Evolutionary conservation across 2,797 vertebrate genomes (phyloP).

Genomic region (Peromyscus attwateri): DNA sequence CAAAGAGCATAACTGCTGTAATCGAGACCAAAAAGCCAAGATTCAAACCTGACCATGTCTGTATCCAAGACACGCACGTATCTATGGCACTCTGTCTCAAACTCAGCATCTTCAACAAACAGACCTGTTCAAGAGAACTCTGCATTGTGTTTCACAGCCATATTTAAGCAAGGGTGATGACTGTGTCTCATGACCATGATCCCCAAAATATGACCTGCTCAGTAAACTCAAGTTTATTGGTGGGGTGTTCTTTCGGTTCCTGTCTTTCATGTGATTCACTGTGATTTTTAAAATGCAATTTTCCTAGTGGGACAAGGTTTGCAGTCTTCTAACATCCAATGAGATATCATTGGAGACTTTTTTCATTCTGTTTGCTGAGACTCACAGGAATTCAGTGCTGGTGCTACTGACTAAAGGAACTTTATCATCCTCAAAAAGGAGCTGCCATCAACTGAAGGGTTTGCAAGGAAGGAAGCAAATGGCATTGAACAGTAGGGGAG

Average conservation of each 20-base stretch:
- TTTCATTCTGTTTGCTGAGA: neutral
- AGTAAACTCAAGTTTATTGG: neutral
- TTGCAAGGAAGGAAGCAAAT: conserved; percentile 35
- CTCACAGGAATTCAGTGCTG: neutral
- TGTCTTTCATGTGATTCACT: neutral
- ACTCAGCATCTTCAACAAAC: neutral
- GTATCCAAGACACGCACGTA: neutral
- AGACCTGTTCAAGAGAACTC: neutral
- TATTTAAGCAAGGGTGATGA: neutral
- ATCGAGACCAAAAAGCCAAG: neutral
- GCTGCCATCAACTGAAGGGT: neutral
- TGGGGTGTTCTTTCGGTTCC: neutral
- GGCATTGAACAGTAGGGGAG: neutral
- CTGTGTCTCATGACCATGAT: neutral
- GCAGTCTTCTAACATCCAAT: neutral
- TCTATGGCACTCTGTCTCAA: neutral
- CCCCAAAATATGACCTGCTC: neutral
- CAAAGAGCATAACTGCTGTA: neutral
- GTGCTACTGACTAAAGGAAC: neutral
- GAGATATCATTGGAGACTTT: neutral
- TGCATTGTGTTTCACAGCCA: neutral
- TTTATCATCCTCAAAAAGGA: neutral
- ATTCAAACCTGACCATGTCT: neutral
- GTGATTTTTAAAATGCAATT: neutral
- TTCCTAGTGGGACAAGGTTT: neutral